These are phyloP conservation scores for Acrobasis suavella DNA, from an alignment of 2,888 invertebrate genomes.

Conservation along the genomic window DNA sequence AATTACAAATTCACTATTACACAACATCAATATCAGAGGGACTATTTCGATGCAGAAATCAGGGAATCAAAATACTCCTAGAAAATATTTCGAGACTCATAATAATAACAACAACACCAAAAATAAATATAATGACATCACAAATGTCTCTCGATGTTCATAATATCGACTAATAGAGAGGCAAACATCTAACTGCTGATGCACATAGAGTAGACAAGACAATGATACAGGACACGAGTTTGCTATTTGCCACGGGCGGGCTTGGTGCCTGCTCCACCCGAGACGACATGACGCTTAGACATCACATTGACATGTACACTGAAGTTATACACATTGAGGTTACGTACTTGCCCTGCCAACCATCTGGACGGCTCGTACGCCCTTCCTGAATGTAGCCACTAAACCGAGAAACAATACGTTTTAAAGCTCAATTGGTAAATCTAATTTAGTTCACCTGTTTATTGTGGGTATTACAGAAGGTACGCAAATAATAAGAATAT, in stretches of 20 bases:
- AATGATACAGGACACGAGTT: conserved; percentile 76
- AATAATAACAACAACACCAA: conserved; percentile 73
- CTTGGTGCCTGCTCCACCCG: conserved; percentile 35
- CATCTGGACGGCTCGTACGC: conserved; percentile 99
- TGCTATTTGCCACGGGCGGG: conserved; percentile 59
- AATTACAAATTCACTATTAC: conserved; percentile 64
- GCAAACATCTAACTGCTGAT: conserved; percentile 80
- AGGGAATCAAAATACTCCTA: conserved; percentile 73
- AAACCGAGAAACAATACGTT: conserved; percentile 80
- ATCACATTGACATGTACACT: conserved; percentile 77
- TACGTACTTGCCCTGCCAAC: conserved; percentile 99
- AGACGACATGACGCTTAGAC: conserved; percentile 55
- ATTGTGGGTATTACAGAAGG: conserved; percentile 49
- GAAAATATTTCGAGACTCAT: conserved; percentile 57
- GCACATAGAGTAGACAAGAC: conserved; percentile 79
- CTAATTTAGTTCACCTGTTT: conserved; percentile 54
- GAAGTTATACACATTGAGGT: conserved; percentile 63
- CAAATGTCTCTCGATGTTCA: conserved; percentile 68
- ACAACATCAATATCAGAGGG: conserved; percentile 79
- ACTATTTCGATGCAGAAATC: conserved; percentile 77
- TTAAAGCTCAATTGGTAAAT: conserved; percentile 53
- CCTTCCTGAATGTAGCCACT: conserved; percentile 99
- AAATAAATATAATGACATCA: conserved; percentile 72
- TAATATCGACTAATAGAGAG: conserved; percentile 75
- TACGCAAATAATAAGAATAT: conserved; percentile 58